Evolutionary conservation across 2,113 vertebrate genomes (phyloP).

Genomic region (Heterotis niloticus): DNA sequence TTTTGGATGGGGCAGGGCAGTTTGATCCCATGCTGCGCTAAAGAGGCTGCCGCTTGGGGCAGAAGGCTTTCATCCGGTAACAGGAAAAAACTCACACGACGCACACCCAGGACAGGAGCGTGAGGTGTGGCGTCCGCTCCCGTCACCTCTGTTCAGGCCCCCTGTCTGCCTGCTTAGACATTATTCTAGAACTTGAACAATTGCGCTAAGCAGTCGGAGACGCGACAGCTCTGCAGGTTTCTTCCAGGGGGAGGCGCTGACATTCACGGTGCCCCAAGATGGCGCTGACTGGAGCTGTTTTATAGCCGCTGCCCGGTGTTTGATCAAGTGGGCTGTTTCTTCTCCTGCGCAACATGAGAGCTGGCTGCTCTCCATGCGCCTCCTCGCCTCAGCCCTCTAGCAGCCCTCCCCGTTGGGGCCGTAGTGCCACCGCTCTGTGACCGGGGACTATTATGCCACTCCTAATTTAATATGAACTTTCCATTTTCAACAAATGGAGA

Average conservation of each 20-base stretch:
- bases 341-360: neutral
- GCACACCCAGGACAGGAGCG: too few species aligned
- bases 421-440: neutral
- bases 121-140: too few species aligned
- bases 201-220: too few species aligned
- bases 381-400: neutral
- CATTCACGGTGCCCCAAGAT: neutral
- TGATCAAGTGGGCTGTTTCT: neutral
- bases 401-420: conserved; percentile 1
- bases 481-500: too few species aligned
- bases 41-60: neutral
- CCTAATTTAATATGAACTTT: conserved; percentile 7
- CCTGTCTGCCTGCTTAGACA: neutral
- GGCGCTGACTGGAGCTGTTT: neutral
- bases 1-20: neutral
- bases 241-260: neutral
- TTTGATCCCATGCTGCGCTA: neutral
- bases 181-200: neutral
- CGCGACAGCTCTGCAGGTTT: neutral
- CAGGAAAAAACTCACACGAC: neutral
- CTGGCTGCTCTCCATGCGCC: neutral
- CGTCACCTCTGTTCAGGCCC: neutral
- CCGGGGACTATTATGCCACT: neutral
- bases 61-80: neutral
- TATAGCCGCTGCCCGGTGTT: too few species aligned